Evolutionary conservation across 2,797 vertebrate genomes (phyloP), one percentile per base, ranked within the genome.

Genomic region (Enteromius argenteus): DNA sequence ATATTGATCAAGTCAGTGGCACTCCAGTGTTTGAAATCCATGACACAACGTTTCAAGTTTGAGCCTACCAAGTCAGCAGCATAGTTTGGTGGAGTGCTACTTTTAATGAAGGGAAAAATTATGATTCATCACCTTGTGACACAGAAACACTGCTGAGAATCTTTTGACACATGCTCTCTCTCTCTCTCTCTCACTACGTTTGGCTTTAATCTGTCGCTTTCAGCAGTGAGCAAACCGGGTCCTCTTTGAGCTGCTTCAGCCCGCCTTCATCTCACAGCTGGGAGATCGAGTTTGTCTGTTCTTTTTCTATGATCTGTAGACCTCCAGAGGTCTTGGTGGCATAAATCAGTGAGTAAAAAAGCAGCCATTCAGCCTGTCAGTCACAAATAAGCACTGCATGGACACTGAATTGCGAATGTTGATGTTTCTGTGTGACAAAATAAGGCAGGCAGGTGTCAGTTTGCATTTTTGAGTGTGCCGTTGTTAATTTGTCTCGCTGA

Each of bases 81-180:
- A 69, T 74, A 27, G 79, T 74, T 79, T 88, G 81, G 37, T 80
- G 60, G 81, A 88, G 46, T 87, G 66, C 42, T 91, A 93, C 87
- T 92, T 92, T 93, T 93, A 92, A 92, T 91, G 91, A 93, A 88
- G 86, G 83, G 71, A 75, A 85, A 91, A 91, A 90, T 92, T 91
- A 85, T 86, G 82, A 90, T 66, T 80, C 89, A 92, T 91, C 91
- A 90, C 88, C 90, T 90, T 90, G 86, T 92, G 89, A 92, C 89
- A 92, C 89, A 85, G 88, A 91, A 91, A 92, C 87, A 89, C 83
- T 84, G 75, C 75, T 73, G 80, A 82, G 58, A 37, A 90, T 89
- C 87, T 71, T 69, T 49, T 79, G 66, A 79, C 78, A 81, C 84
- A 74, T 27, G 0, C 86, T 79, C 74, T 17, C 81, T 69, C 49